Evolutionary conservation across 2,888 invertebrate species (phyloP).

Genomic region (Lamproptera curius): DNA sequence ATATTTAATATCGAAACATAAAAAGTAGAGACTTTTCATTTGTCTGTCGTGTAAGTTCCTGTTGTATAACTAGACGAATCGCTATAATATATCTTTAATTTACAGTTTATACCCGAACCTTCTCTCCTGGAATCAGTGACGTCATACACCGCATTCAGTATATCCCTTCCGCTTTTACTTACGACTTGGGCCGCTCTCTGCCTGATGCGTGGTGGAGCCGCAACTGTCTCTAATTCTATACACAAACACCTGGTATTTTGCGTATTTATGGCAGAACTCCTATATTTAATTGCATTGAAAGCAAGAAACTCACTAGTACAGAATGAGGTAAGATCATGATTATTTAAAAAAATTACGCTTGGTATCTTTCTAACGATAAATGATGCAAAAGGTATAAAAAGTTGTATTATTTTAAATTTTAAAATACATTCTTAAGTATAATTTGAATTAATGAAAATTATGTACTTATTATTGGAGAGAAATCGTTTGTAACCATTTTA

Average conservation of each 20-base stretch:
- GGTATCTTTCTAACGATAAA: no score
- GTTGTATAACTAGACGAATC: no score
- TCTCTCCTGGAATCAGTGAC: constrained; percentile 91
- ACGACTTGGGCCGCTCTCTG: constrained; percentile 89
- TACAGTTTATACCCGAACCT: constrained; percentile 90
- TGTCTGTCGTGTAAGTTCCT: no score
- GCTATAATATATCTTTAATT: constrained; percentile 24
- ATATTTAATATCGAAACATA: neutral
- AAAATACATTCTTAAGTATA: no score
- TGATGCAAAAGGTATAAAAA: no score
- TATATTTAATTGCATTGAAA: constrained; percentile 93
- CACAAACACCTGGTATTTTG: constrained; percentile 96
- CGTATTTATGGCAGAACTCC: constrained; percentile 89
- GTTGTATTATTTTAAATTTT: no score
- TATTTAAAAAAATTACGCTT: no score
- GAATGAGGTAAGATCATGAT: constrained; percentile 82
- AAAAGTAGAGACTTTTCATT: no score
- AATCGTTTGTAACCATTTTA: no score
- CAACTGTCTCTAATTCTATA: constrained; percentile 95
- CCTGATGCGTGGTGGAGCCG: constrained; percentile 87
- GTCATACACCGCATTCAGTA: constrained; percentile 92
- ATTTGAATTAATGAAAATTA: no score
- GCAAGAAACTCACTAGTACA: constrained; percentile 87
- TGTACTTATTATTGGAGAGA: no score
- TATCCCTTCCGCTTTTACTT: constrained; percentile 89